These are phyloP conservation scores for Pheucticus melanocephalus DNA, from an alignment of 2,113 vertebrate genomes.

Conservation along the genomic window DNA sequence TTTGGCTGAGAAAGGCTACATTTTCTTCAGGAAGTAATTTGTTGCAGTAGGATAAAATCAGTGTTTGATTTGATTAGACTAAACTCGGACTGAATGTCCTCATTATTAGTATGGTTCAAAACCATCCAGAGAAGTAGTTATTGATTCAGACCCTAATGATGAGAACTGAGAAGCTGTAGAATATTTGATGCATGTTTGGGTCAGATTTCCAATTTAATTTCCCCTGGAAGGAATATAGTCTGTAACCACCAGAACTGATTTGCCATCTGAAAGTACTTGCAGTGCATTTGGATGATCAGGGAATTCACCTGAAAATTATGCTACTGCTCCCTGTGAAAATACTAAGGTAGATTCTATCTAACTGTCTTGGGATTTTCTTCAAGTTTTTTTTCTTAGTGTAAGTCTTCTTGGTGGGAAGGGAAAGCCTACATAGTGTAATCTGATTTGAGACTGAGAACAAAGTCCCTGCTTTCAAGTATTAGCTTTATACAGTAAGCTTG, in stretches of 20 bases:
- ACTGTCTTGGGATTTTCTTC: not conserved
- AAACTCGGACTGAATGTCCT: not conserved
- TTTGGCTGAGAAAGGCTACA: not conserved
- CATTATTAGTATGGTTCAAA: not conserved
- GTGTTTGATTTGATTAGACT: not conserved
- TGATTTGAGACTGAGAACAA: not conserved
- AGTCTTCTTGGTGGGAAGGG: not conserved
- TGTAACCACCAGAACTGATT: not conserved
- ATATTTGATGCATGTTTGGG: not conserved
- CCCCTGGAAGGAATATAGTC: not conserved
- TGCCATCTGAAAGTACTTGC: not conserved
- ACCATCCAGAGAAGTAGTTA: not conserved
- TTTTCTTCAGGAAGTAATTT: not conserved
- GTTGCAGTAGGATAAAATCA: not conserved
- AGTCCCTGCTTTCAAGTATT: not conserved
- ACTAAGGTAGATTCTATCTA: not conserved
- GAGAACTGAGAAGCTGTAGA: not conserved
- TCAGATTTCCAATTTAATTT: not conserved
- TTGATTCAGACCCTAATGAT: fast-evolving
- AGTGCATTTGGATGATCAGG: not conserved
- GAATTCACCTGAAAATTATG: not conserved
- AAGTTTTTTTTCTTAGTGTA: not conserved
- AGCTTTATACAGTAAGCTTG: not conserved
- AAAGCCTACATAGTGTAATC: not conserved
- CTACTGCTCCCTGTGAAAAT: not conserved